Base-by-base conservation (phyloP, 2,113 vertebrate genomes). In the Myotis yumanensis region DNA sequence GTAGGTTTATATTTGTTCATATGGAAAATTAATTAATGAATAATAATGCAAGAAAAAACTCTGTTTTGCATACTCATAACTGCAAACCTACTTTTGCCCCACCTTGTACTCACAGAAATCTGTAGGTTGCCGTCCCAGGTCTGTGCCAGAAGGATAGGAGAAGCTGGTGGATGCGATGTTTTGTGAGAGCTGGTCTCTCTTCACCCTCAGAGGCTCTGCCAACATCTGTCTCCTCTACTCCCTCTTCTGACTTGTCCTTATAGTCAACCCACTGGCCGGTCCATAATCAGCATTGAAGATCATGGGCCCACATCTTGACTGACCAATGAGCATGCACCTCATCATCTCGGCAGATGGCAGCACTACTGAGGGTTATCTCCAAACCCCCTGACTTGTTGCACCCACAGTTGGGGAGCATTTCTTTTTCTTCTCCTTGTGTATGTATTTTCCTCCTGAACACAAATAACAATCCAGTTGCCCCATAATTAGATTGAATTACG, bases 401-500 rank as follows among this genome's bases (percentile, higher is more conserved):
- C 16, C 37, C 48, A 81, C 37, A 23, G 59, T 8, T 89, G 81
- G 76, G 59, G 79, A 89, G 32, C 81, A 75, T 92, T 97, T 92
- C 80, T 82, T 92, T 91, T 96, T 94, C 90, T 96, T 97, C 95
- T 96, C 68, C 93, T 97, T 97, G 81, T 86, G 73, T 98, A 87
- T 97, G 59, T 96, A 93, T 97, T 98, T 98, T 98, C 97, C 96
- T 97, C 96, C 97, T 94, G 94, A 95, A 93, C 97, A 98, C 97
- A 98, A 98, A 97, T 96, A 98, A 97, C 93, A 97, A 98, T 97
- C 96, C 96, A 85, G 35, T 97, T 97, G 97, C 95, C 96, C 96
- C 97, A 97, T 98, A 98, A 98, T 98, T 98, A 98, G 97, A 98
- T 98, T 98, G 97, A 98, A 98, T 98, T 98, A 98, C 85, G 93